Evolutionary conservation across 2,113 vertebrate genomes (phyloP), one percentile per base, ranked within the genome.

Genomic region (Empidonax traillii): DNA sequence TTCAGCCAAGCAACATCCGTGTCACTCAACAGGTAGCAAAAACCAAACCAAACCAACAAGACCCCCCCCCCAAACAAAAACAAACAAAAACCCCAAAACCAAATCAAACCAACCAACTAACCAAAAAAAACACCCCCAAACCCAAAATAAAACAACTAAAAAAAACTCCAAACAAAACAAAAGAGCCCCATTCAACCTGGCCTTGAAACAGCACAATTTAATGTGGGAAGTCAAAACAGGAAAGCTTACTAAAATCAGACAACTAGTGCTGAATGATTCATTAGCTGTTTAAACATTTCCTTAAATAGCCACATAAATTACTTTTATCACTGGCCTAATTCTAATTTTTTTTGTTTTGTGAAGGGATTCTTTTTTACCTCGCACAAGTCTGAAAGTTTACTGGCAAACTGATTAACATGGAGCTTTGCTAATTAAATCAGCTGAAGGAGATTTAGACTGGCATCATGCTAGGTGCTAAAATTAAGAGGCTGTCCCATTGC

Each of bases 371-470:
- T 81, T 78, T 46, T 82, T 86, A 74, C 72, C 25, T 80, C 43
- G 59, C 80, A 22, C 58, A 68, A 93, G 52, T 67, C 74, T 96
- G 47, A 65, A 90, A 96, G 63, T 97, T 96, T 98, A 97, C 96
- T 96, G 91, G 91, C 71, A 94, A 97, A 96, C 82, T 95, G 95
- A 97, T 98, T 97, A 97, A 83, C 93, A 93, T 28, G 81, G 82
- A 96, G 49, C 28, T 97, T 85, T 92, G 83, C 61, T 98, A 98
- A 98, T 98, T 97, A 97, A 97, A 97, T 97, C 87, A 97, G 73
- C 65, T 89, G 76, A 97, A 91, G 89, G 89, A 94, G 87, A 96
- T 97, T 97, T 96, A 96, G 93, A 49, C 76, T 97, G 96, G 97
- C 95, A 96, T 52, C 58, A 63, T 87, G 41, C 62, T 93, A 95